A percentile compares a stretch with the other conserved stretches of the same genome.
Conservation (phyloP, 2,888 invertebrate species). For the Halictus quadricinctus region DNA sequence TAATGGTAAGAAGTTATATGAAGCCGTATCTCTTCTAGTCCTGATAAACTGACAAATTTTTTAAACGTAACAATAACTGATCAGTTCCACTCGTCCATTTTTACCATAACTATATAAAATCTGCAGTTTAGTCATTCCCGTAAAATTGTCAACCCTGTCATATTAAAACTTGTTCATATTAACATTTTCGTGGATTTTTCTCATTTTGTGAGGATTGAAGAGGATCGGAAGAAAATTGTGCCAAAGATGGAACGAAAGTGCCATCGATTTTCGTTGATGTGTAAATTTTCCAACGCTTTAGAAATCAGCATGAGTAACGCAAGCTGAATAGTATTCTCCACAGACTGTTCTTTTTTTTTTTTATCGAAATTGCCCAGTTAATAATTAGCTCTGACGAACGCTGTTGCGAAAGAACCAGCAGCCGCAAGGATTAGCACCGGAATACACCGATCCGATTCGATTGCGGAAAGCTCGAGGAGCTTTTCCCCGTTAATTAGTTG, state of each 20-base stretch:
- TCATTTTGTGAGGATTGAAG: not conserved
- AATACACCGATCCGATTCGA: not conserved
- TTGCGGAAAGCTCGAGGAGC: not conserved
- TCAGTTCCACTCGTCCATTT: not conserved
- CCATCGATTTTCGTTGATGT: not conserved
- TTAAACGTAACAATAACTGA: not conserved
- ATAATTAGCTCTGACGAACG: not conserved
- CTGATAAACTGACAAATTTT: not conserved
- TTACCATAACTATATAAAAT: not conserved
- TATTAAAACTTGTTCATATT: not conserved
- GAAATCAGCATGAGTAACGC: not conserved
- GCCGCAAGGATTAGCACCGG: slow-evolving; percentile 3
- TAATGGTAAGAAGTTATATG: not conserved
- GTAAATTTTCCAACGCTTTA: not conserved
- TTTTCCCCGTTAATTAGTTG: not conserved
- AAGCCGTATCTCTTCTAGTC: not conserved
- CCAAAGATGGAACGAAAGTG: not conserved
- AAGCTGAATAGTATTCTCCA: not conserved
- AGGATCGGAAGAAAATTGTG: not conserved
- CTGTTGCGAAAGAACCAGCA: not conserved
- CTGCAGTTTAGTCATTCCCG: too few species aligned
- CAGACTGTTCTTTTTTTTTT: not conserved
- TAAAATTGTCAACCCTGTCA: not conserved
- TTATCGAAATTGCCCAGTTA: not conserved
- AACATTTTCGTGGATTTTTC: too few species aligned